Base-by-base conservation (phyloP, 2,113 vertebrate species). In the Lota lota region DNA sequence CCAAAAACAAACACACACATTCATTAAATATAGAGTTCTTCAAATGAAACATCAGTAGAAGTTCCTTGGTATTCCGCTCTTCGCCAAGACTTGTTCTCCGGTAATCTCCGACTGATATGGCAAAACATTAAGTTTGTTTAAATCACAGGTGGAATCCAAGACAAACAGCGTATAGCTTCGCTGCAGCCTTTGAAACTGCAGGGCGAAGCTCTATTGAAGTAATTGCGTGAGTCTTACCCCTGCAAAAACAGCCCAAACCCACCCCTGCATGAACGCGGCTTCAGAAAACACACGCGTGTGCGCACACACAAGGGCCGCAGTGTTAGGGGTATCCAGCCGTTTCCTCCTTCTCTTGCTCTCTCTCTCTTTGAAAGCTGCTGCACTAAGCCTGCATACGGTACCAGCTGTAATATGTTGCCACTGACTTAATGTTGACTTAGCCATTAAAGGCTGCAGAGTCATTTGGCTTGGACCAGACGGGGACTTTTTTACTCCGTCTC, bases 351-450 rank as follows among this genome's bases (percentile, higher is more conserved):
- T 33, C 28, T 7, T 7, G 28, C 28, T n/a, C n/a, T n/a, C n/a
- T n/a, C n/a, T n/a, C 28, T 33, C 3, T 7, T 65, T 64, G 19
- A 64, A 80, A 15, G 60, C 74, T 69, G 51, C 51, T 53, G 11
- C 62, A 66, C 70, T 4, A 61, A 83, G 67, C 40, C 1, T 58
- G 81, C 71, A 33, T 56, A 63, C 14, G 22, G 17, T 17, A 59
- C 69, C 74, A 79, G 79, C 75, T 81, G 78, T 76, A 76, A 77
- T 72, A 28, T 70, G 70, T 66, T 61, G 69, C 77, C 74, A 82
- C 79, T 84, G 84, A 84, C 81, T 85, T 69, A 56, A 72, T 88
- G 85, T 87, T 89, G 75, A 89, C 81, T 87, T 82, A 83, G 88
- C 76, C 83, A 87, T 88, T 88, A 83, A 84, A 83, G 82, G 79